Evolutionary conservation across 2,113 vertebrate species (phyloP), one percentile per base, ranked within the genome.

Genomic region (Odontophorus gujanensis): DNA sequence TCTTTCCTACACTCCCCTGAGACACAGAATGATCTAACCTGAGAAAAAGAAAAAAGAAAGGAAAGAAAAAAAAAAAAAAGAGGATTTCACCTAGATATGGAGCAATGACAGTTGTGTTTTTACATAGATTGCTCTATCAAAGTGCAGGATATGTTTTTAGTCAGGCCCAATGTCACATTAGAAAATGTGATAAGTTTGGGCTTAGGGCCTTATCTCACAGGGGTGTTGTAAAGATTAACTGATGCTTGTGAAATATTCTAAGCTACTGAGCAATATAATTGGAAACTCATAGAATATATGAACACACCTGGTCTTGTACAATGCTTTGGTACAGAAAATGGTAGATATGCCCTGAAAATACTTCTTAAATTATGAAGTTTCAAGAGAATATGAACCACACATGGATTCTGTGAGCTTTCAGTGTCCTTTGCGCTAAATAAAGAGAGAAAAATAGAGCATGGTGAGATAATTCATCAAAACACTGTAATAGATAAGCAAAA

Each of bases 161-260:
- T 21, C 28, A 76, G 34, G 5, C 47, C 3, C 22, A 51, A 19
- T 0, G 0, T 65, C 40, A 40, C 19, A 19, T 79, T 26, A 65
- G 36, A 87, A 93, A 75, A 87, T 34, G 55, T 8, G 67, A 85
- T 78, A 93, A 82, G 59, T 89, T 91, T 93, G 84, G 71, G n/a
- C 59, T 63, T 91, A 80, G 45, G 38, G 15, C 11, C 25, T 91
- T 82, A 55, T 85, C 87, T 93, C 42, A 16, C 21, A 53, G 13
- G 24, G 72, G 16, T 82, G 45, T 79, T 93, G 45, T 89, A 68
- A 85, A 90, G 85, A 85, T 89, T 65, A 91, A 34, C 45, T 73
- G 89, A 59, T 87, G n/a, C 6, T 47, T 69, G 38, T 73, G 50
- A 80, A 82, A 62, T 55, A 82, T 62, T 89, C 42, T 89, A 28